A percentile compares a stretch with the other conserved stretches of the same genome.
These are phyloP conservation scores for Sebastes oblongus DNA, from an alignment of 2,797 vertebrate genomes.

Conservation along the genomic window DNA sequence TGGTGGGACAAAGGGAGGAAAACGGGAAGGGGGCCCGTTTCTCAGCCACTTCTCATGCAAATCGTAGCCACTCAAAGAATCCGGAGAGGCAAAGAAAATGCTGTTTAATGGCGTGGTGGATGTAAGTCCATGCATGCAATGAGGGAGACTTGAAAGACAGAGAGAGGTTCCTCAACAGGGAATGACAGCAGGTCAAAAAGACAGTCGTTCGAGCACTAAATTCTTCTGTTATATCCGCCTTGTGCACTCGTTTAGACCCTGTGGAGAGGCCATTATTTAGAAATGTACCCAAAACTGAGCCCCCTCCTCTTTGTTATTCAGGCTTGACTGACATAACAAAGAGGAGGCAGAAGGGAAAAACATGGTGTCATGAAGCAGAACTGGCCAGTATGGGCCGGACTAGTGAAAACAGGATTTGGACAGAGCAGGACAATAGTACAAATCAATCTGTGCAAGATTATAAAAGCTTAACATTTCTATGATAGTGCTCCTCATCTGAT, in stretches of 20 bases:
- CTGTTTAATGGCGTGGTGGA: background rate
- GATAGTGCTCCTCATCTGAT: background rate
- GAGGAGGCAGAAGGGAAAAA: constrained; percentile 12
- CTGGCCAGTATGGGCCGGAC: background rate
- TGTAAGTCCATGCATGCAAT: background rate
- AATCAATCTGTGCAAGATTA: background rate
- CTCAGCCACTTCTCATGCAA: constrained; percentile 64
- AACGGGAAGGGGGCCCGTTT: constrained; percentile 40
- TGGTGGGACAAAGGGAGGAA: constrained; percentile 49
- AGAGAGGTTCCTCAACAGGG: background rate
- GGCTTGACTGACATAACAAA: constrained; percentile 15
- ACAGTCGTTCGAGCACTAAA: constrained; percentile 1
- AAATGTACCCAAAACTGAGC: constrained; percentile 12
- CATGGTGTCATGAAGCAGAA: constrained; percentile 24
- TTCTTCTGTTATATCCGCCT: constrained; percentile 1
- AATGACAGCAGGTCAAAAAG: background rate
- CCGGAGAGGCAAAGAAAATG: background rate
- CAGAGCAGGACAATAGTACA: background rate
- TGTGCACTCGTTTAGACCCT: constrained; percentile 25
- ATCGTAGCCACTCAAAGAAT: constrained; percentile 38
- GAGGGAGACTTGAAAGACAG: background rate
- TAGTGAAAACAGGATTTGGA: background rate
- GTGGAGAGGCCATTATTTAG: constrained; percentile 31
- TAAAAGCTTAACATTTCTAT: background rate
- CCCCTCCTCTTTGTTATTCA: constrained; percentile 18